phyloP scores from a whole-genome alignment of 2,888 invertebrate species.

The Xestobium rufovillosum region DNA sequence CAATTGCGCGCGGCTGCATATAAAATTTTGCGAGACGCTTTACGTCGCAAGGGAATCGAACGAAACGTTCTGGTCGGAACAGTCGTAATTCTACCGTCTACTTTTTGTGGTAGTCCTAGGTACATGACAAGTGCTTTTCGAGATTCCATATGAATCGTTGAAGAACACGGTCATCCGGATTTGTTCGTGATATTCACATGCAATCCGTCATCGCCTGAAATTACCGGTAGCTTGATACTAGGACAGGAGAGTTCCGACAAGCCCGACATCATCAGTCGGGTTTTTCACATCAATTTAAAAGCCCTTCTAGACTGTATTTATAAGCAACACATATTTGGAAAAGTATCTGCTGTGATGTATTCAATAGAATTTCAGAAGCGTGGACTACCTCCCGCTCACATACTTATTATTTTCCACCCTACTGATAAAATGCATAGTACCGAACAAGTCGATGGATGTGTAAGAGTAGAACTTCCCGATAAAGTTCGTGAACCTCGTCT shows the following conservation, averaged over 20 bases:
- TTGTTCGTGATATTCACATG: conserved; percentile 1
- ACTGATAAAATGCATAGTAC: neutral
- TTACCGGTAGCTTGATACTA: neutral
- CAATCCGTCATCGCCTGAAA: neutral
- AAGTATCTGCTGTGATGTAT: neutral
- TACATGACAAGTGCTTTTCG: conserved; percentile 35
- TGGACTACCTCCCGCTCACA: conserved; percentile 8
- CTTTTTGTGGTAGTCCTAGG: conserved; percentile 22
- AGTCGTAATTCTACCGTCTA: conserved; percentile 5
- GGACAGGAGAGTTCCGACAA: conserved; percentile 4
- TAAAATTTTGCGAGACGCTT: too few relatives aligned
- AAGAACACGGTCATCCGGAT: conserved; percentile 31
- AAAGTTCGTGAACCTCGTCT: conserved; percentile 4
- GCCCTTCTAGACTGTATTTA: conserved; percentile 1
- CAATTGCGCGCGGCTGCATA: too few relatives aligned
- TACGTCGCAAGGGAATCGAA: too few relatives aligned
- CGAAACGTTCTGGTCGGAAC: conserved; percentile 2
- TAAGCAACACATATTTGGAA: conserved; percentile 5
- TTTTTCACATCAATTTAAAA: conserved; percentile 6
- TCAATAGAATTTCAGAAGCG: conserved; percentile 9
- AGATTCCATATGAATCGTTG: conserved; percentile 40
- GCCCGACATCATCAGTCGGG: conserved; percentile 4
- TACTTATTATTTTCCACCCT: conserved; percentile 2
- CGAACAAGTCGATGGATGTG: conserved; percentile 10
- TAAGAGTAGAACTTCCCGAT: conserved; percentile 14